Evolutionary conservation across 2,113 vertebrate genomes (phyloP).

Genomic region (Corythornis cristatus): DNA sequence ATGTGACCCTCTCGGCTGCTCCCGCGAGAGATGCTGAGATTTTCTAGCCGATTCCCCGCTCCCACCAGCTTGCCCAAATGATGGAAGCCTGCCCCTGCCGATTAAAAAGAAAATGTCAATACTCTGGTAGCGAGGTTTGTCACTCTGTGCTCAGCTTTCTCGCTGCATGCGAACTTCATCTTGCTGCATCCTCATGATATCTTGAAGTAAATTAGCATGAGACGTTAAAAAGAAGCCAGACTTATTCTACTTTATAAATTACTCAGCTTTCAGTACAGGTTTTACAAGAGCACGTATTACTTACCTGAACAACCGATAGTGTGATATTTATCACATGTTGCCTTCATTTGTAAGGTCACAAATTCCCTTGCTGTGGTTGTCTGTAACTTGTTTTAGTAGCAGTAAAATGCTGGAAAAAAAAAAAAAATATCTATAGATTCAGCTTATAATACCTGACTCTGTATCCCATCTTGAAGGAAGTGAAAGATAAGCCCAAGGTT

Average conservation of each 20-base stretch:
- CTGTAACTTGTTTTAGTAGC: constrained; percentile 44
- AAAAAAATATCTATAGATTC: constrained; percentile 5
- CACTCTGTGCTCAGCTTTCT: too few relatives aligned
- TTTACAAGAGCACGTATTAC: constrained; percentile 56
- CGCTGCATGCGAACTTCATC: too few relatives aligned
- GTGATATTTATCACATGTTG: constrained; percentile 52
- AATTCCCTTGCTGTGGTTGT: constrained; percentile 37
- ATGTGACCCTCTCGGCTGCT: too few relatives aligned
- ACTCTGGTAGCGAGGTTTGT: too few relatives aligned
- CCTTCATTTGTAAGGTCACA: constrained; percentile 52
- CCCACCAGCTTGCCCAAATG: too few relatives aligned
- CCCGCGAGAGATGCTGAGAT: too few relatives aligned
- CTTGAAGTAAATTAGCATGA: constrained; percentile 72
- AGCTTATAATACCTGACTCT: constrained; percentile 36
- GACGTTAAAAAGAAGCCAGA: constrained; percentile 50
- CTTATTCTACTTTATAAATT: constrained; percentile 68
- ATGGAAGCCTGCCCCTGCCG: too few relatives aligned
- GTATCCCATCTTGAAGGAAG: constrained; percentile 43
- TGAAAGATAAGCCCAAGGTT: constrained; percentile 43
- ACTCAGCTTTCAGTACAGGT: constrained; percentile 55
- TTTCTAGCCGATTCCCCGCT: too few relatives aligned
- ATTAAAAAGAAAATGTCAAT: too few relatives aligned
- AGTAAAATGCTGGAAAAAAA: constrained; percentile 24
- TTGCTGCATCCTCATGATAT: constrained; percentile 38
- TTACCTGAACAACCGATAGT: constrained; percentile 47